Conservation (phyloP, 2,113 vertebrate species). For the Phrynosoma blainvillii region DNA sequence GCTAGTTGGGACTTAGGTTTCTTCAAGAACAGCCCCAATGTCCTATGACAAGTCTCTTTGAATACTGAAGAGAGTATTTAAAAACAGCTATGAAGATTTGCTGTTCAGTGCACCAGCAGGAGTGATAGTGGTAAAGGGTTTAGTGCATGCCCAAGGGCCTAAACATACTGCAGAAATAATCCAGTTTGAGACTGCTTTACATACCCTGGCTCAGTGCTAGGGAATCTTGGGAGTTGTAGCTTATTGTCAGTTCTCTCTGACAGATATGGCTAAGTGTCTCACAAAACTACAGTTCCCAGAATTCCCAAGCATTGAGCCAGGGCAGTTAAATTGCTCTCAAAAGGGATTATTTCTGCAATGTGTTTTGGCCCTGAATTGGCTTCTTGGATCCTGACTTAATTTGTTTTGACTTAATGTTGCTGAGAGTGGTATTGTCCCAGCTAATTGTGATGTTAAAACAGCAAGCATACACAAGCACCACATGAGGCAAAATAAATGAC, state of each 20-base stretch:
- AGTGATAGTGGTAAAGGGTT: not conserved
- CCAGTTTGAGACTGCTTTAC: too few species aligned
- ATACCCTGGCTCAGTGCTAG: too few species aligned
- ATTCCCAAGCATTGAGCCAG: too few species aligned
- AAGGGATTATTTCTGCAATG: too few species aligned
- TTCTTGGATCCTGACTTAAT: not conserved
- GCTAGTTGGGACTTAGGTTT: not conserved
- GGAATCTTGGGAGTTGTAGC: too few species aligned
- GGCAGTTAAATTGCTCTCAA: too few species aligned
- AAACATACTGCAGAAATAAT: too few species aligned
- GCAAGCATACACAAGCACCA: not conserved
- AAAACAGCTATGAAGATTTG: not conserved
- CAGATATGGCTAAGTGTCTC: too few species aligned
- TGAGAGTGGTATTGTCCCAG: not conserved
- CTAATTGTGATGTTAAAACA: not conserved
- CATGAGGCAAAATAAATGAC: not conserved
- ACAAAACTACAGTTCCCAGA: too few species aligned
- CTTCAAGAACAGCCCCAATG: not conserved
- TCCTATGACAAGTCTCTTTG: not conserved
- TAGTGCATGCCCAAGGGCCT: not conserved
- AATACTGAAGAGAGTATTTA: not conserved
- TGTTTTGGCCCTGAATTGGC: not conserved
- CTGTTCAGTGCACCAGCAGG: not conserved
- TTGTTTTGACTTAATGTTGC: not conserved
- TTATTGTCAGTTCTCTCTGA: too few species aligned